Conservation (phyloP, 2,797 vertebrate species). For the Nyctalus aviator region DNA sequence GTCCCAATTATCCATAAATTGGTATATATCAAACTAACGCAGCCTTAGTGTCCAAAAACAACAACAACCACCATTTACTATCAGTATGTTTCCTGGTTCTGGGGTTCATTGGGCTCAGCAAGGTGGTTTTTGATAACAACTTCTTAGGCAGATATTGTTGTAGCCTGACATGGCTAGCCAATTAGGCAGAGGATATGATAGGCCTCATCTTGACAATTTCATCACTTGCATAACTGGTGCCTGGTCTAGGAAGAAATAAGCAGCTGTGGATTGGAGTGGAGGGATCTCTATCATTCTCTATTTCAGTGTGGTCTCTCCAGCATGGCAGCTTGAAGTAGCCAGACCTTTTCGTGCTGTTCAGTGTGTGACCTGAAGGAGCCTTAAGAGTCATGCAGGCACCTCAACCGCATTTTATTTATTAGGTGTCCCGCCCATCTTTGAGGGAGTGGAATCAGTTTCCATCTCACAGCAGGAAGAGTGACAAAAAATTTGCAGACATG, state of each 20-base stretch:
- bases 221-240: not conserved
- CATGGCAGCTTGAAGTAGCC: not conserved
- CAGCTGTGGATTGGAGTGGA: not conserved
- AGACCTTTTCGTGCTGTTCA: not conserved
- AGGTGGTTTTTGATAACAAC: not conserved
- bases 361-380: not conserved
- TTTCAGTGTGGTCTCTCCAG: not conserved
- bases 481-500: not conserved
- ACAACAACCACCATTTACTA: not conserved
- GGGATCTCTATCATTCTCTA: not conserved
- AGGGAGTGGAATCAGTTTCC: not conserved
- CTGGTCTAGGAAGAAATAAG: not conserved
- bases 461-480: not conserved
- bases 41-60: not conserved
- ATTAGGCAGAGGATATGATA: not conserved
- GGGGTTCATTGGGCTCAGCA: not conserved
- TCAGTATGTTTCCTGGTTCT: not conserved
- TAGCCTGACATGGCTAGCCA: not conserved
- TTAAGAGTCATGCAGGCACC: not conserved
- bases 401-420: not conserved
- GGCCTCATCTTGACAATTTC: not conserved
- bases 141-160: not conserved
- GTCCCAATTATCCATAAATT: slow-evolving; percentile 35
- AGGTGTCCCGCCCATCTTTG: not conserved
- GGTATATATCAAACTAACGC: not conserved